phyloP scores from a whole-genome alignment of 2,888 invertebrate species.

The Caenorhabditis japonica region DNA sequence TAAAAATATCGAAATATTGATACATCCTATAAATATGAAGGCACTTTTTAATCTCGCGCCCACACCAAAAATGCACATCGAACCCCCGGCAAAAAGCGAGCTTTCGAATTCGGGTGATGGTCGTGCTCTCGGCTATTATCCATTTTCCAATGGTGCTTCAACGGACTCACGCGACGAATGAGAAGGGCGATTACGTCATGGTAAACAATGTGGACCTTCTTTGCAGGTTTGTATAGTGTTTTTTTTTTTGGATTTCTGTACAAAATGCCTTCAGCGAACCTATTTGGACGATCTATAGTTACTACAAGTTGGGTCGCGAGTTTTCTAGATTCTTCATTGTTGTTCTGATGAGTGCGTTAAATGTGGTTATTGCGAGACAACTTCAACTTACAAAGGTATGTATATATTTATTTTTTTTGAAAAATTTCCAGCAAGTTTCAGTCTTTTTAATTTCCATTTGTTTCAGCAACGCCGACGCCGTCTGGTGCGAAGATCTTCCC shows the following conservation, averaged over 20 bases:
- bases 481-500: constrained; percentile 48
- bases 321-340: constrained; percentile 70
- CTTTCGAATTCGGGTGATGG: constrained; percentile 62
- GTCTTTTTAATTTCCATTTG: neutral
- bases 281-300: constrained; percentile 66
- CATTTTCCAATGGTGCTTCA: constrained; percentile 75
- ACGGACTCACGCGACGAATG: constrained; percentile 38
- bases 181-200: constrained; percentile 57
- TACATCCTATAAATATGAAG: constrained; percentile 35
- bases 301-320: constrained; percentile 72
- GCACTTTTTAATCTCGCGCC: constrained; percentile 67
- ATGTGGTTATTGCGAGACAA: constrained; percentile 68
- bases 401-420: neutral
- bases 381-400: constrained; percentile 71
- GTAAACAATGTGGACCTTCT: constrained; percentile 69
- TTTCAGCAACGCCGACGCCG: constrained; percentile 49
- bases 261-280: constrained; percentile 73
- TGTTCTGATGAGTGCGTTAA: constrained; percentile 68
- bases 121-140: constrained; percentile 64
- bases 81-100: constrained; percentile 56
- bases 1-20: neutral
- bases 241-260: constrained; percentile 2
- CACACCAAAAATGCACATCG: constrained; percentile 50
- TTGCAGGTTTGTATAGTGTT: constrained; percentile 60
- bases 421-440: neutral